Percentiles rank a stretch among this genome's conserved stretches.
These are phyloP conservation scores for Proisotoma minuta DNA, from an alignment of 2,888 invertebrate genomes.

Conservation along the genomic window DNA sequence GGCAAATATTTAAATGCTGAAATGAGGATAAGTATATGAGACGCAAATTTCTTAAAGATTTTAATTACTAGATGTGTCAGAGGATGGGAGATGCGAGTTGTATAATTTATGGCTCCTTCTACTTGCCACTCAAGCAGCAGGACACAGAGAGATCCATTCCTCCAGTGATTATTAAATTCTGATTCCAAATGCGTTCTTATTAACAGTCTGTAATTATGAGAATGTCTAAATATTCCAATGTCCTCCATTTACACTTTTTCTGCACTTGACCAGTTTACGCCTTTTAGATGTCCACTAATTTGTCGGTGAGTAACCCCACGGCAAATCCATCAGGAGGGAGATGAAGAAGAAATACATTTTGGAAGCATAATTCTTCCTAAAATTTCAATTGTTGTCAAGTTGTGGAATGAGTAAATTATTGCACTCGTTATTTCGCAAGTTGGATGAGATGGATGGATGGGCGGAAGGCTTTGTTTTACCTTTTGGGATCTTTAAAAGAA, in stretches of 20 bases:
- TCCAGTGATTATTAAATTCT: conserved; percentile 14
- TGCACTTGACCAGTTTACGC: conserved; percentile 20
- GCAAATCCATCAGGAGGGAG: conserved; percentile 4
- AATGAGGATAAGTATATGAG: too few relatives aligned
- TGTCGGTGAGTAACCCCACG: conserved; percentile 13
- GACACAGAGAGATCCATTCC: too few relatives aligned
- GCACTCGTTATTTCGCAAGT: conserved; percentile 1
- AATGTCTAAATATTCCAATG: conserved; percentile 5
- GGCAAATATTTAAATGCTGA: too few relatives aligned
- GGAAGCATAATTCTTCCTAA: background rate
- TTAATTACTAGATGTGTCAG: conserved; percentile 43
- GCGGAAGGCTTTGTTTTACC: conserved; percentile 7
- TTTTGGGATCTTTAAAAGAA: background rate
- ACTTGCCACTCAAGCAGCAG: conserved; percentile 44
- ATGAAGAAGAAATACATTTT: background rate
- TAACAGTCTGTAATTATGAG: background rate
- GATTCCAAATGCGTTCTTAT: conserved; percentile 24
- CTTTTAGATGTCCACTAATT: conserved; percentile 29
- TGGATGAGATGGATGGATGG: background rate
- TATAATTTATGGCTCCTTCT: conserved; percentile 44
- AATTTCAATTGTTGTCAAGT: conserved; percentile 5
- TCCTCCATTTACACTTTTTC: conserved; percentile 4
- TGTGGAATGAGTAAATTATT: conserved; percentile 2
- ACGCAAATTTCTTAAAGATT: conserved; percentile 36
- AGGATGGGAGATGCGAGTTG: conserved; percentile 34